Conservation (phyloP, 2,113 vertebrate genomes). For the Progne subis region DNA sequence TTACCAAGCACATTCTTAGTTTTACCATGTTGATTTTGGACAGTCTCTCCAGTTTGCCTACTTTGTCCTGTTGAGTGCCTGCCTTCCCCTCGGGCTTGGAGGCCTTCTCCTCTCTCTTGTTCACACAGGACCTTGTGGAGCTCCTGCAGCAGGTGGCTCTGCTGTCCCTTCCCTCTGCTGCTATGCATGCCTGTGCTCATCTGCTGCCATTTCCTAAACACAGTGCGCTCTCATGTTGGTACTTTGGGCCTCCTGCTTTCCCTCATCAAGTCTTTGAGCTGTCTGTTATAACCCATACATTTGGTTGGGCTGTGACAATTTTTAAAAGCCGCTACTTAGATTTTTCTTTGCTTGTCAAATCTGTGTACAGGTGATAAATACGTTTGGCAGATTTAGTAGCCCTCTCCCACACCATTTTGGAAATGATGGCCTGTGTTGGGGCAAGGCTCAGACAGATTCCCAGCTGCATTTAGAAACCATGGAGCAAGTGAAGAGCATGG, state of each 20-base stretch:
- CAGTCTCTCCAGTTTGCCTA: not conserved
- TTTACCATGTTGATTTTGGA: not conserved
- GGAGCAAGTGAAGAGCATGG: not conserved
- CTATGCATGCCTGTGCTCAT: fast-evolving
- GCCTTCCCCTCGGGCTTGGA: not conserved
- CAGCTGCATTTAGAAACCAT: not conserved
- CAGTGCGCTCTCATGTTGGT: not conserved
- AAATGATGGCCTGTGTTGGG: not conserved
- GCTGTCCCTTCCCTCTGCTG: not conserved
- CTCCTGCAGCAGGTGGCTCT: not conserved
- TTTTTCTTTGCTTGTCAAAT: not conserved
- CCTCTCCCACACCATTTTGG: not conserved
- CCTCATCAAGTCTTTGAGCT: not conserved
- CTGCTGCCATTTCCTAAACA: not conserved
- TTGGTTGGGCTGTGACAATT: not conserved
- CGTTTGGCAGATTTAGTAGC: not conserved
- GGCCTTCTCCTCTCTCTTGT: not conserved
- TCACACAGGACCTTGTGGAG: not conserved
- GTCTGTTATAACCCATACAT: not conserved
- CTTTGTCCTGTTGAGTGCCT: not conserved
- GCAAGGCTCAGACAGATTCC: not conserved
- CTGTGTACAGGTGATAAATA: not conserved
- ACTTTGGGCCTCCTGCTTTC: not conserved
- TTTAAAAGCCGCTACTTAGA: not conserved
- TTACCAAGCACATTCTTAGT: not conserved